Evolutionary conservation across 2,797 vertebrate species (phyloP), one percentile per base, ranked within the genome.

Genomic region (Gymnoscopelus microlampas): DNA sequence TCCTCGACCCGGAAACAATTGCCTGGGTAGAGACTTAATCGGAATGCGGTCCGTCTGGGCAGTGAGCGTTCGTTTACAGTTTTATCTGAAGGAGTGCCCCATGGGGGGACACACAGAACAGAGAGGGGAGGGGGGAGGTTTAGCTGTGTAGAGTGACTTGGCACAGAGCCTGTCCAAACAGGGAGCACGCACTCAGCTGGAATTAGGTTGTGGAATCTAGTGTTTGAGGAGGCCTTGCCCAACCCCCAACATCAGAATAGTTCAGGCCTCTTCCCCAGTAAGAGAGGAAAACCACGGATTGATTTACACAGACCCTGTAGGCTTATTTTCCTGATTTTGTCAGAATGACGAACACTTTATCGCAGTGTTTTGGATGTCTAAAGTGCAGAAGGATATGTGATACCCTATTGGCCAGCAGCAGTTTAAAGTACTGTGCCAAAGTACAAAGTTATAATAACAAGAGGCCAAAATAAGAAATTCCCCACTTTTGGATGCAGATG

Each of bases 1-100:
- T 73, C 57, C 69, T 79, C 75, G 86, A 94, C 92, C 93, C 93
- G 93, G 93, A 94, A 93, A 93, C 87, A 93, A 93, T 95, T 93
- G 87, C 82, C 80, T 74, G 73, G 15, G 80, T 73, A 70, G 77
- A 84, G 70, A 79, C 66, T 92, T 84, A 91, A 92, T 85, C 84
- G 92, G 91, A 92, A 94, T 93, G 91, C 57, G 58, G 85, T 82
- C 62, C 15, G 79, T 86, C 90, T 86, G 82, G 80, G 85, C 77
- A 81, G 85, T 76, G 82, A 76, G 76, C 19, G 57, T 75, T 66
- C 87, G 90, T 92, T 94, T 92, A 91, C 87, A 85, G 87, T 44
- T 92, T 85, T 85, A 91, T 93, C 82, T 88, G 70, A 73, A 81
- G 39, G 39, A 44, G 76, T 39, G 71, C 74, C 83, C 85, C 77